Evolutionary conservation across 2,888 invertebrate genomes (phyloP), one percentile per base, ranked within the genome.

Genomic region (Ceraclea dissimilis): DNA sequence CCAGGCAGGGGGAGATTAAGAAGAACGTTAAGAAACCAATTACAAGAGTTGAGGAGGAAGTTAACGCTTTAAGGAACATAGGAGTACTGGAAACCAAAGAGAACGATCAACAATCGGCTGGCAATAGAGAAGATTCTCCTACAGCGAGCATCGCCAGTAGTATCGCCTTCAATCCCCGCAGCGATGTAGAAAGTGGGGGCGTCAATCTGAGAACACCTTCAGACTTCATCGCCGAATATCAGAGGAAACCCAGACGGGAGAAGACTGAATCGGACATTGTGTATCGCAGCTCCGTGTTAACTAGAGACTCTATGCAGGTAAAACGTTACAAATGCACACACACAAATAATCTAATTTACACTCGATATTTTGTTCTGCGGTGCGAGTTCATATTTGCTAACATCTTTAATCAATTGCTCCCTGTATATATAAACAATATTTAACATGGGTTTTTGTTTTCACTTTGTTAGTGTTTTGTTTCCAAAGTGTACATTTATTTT

Each of bases 261-360:
- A 90, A 90, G 79, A 92, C 91, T 68, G 91, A 92, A 76, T 90
- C 90, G 60, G 89, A 90, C 72, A 90, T 91, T 69, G 85, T 89
- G 66, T 81, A 88, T 69, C 80, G 86, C 66, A 84, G 79, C 70
- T 75, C 79, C 50, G 76, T 49, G 19, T 46, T 78, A 51, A 39
- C 34, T 16, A 20, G 47, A 33, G 58, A 49, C n/a, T 20, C 31
- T 33, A 31, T 39, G 47, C 58, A 55, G 57, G 57, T 57, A 57
- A 57, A 46, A 48, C 55, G 22, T 19, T 48, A 49, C 47, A 43
- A 13, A 43, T 17, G 17, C 43, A 43, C 46, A 19, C 8, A 19
- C 46, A 46, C 46, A 46, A 18, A 46, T 46, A 5, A 46, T 46
- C n/a, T n/a, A 26, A 26, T 26, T 26, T 10, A 26, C 26, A 26